These are phyloP conservation scores for Metaphire vulgaris DNA, from an alignment of 1,140 invertebrate genomes.

Conservation along the genomic window DNA sequence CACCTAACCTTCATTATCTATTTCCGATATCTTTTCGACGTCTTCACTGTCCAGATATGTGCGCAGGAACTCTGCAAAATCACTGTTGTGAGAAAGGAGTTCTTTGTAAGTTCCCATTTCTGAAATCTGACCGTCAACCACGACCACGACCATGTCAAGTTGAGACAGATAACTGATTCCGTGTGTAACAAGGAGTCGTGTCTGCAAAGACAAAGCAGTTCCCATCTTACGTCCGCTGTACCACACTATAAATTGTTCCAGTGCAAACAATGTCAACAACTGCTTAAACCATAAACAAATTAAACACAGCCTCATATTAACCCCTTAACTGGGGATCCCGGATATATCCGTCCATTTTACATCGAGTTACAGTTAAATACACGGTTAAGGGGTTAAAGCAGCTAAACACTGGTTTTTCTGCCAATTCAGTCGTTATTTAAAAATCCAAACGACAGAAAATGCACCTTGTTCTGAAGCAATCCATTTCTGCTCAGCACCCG, in stretches of 20 bases:
- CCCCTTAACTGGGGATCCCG: no score
- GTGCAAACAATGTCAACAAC: no score
- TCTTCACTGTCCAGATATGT: constrained; percentile 7
- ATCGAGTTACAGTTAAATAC: no score
- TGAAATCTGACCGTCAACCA: constrained; percentile 20
- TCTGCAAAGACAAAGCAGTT: constrained; percentile 2
- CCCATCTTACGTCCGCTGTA: constrained; percentile 34
- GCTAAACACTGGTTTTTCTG: no score
- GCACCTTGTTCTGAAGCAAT: constrained; percentile 57
- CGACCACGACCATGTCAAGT: constrained; percentile 23
- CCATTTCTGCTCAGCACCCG: constrained; percentile 48
- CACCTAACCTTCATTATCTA: constrained; percentile 10
- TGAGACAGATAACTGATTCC: constrained; percentile 22
- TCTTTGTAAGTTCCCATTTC: constrained; percentile 29
- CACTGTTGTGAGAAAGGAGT: constrained; percentile 22
- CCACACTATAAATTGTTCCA: no score
- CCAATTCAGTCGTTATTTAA: no score
- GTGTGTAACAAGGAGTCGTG: constrained; percentile 28
- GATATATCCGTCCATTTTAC: no score
- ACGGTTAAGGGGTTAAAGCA: no score
- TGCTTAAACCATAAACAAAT: neutral
- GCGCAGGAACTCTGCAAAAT: constrained; percentile 16
- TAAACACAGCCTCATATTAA: neutral
- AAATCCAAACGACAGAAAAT: no score
- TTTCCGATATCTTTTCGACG: neutral